Percentiles rank a stretch among this genome's conserved stretches.
Evolutionary conservation across 2,888 invertebrate species (phyloP).

Genomic region (Heteromurus nitidus): DNA sequence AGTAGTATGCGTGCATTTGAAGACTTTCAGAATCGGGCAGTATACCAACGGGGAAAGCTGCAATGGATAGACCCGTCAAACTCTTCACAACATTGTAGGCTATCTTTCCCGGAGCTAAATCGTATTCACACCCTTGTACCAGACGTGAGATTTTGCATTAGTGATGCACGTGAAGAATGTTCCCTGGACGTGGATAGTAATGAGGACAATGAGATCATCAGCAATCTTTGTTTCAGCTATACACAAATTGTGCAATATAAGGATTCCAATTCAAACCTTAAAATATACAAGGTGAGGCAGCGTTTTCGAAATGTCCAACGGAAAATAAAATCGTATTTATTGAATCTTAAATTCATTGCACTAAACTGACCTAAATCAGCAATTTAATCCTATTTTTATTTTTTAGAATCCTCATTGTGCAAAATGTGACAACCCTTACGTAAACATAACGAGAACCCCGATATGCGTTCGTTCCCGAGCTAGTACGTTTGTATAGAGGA

Average conservation of each 20-base stretch:
- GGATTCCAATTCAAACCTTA: background rate
- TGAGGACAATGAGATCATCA: background rate
- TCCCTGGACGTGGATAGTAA: constrained; percentile 12
- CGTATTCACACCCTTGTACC: constrained; percentile 25
- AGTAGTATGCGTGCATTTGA: constrained; percentile 33
- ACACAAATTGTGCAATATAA: constrained; percentile 49
- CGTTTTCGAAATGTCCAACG: too few relatives aligned
- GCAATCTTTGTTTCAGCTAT: constrained; percentile 69
- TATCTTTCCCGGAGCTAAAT: constrained; percentile 48
- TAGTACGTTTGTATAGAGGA: background rate
- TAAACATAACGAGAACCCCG: constrained; percentile 17
- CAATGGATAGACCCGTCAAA: constrained; percentile 39
- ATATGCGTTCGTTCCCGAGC: background rate
- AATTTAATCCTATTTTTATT: too few relatives aligned
- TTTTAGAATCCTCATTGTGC: constrained; percentile 75
- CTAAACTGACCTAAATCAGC: too few relatives aligned
- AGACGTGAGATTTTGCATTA: constrained; percentile 42
- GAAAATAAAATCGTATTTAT: too few relatives aligned
- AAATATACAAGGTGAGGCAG: too few relatives aligned
- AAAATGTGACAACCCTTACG: constrained; percentile 56
- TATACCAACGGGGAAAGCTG: constrained; percentile 50
- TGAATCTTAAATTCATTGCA: too few relatives aligned
- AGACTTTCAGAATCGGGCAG: constrained; percentile 37
- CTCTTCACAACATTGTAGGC: constrained; percentile 21
- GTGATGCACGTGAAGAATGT: constrained; percentile 26